These are phyloP conservation scores for Coracias cyanogaster DNA, from an alignment of 2,797 vertebrate species.

Conservation along the genomic window DNA sequence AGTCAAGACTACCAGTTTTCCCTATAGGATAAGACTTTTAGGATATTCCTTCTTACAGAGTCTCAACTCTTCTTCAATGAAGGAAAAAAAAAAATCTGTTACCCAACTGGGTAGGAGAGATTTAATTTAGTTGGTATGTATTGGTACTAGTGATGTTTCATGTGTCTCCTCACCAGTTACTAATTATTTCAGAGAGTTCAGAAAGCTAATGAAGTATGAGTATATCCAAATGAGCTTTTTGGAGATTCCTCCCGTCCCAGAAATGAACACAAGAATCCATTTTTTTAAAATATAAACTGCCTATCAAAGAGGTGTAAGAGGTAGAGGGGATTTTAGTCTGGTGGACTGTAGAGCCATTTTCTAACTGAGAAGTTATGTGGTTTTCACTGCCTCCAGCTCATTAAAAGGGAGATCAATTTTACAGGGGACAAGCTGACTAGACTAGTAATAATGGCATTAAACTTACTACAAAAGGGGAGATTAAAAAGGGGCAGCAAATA, in stretches of 20 bases:
- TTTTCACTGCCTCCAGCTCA: slow-evolving; percentile 28
- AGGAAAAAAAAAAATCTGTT: neutral
- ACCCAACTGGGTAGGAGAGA: neutral
- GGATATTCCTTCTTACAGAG: neutral
- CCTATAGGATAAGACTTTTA: neutral
- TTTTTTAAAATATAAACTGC: neutral
- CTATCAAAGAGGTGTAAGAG: neutral
- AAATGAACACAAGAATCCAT: neutral
- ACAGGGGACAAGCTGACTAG: slow-evolving; percentile 45
- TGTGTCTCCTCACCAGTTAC: neutral
- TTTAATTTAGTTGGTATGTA: neutral
- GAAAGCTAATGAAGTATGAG: neutral
- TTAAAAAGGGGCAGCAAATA: slow-evolving; percentile 59
- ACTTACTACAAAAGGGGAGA: slow-evolving; percentile 50
- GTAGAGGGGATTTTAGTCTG: neutral
- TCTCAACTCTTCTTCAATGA: neutral
- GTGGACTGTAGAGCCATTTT: slow-evolving; percentile 5
- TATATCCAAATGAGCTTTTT: neutral
- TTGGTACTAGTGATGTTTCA: neutral
- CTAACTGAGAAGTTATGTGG: slow-evolving; percentile 4
- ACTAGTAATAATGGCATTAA: slow-evolving; percentile 59
- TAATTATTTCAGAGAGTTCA: neutral
- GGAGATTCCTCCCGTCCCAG: neutral
- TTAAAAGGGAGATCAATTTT: slow-evolving; percentile 62
- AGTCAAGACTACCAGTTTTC: neutral